phyloP scores from a whole-genome alignment of 2,888 invertebrate genomes.

The Melanostoma scalare region DNA sequence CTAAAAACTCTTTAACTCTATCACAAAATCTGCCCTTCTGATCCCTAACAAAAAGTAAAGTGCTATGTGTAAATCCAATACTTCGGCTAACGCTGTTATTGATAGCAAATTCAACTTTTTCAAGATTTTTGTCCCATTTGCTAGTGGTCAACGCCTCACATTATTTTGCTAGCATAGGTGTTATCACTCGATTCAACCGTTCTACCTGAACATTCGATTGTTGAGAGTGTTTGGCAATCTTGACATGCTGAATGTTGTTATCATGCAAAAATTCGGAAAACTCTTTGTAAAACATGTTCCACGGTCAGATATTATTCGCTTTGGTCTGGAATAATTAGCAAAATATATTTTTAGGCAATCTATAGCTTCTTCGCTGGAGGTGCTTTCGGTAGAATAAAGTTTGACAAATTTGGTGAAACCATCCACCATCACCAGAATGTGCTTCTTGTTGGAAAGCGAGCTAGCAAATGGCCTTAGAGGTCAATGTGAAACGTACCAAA shows the following conservation, averaged over 20 bases:
- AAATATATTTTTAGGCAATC: too few species aligned
- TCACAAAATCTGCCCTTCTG: too few species aligned
- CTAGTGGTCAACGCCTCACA: constrained; percentile 24
- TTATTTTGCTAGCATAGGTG: constrained; percentile 39
- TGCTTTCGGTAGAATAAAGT: constrained; percentile 34
- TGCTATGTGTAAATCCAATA: constrained; percentile 31
- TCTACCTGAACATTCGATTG: constrained; percentile 42
- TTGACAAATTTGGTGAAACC: constrained; percentile 40
- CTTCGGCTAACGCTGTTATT: constrained; percentile 44
- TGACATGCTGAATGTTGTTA: constrained; percentile 46
- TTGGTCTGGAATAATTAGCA: too few species aligned
- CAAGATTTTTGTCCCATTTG: constrained; percentile 59
- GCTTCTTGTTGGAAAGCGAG: constrained; percentile 27
- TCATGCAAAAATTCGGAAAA: constrained; percentile 17
- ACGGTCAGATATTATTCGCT: too few species aligned
- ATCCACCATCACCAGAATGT: constrained; percentile 33
- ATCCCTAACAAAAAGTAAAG: constrained; percentile 29
- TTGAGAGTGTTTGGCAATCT: constrained; percentile 45
- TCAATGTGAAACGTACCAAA: too few species aligned
- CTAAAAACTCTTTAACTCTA: constrained; percentile 53
- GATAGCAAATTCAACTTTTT: constrained; percentile 38
- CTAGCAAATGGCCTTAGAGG: too few species aligned
- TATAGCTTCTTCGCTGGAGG: too few species aligned
- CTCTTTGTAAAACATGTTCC: constrained; percentile 45
- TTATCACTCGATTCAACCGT: constrained; percentile 26